A percentile compares a stretch with the other conserved stretches of the same genome.
Conservation (phyloP, 2,888 invertebrate genomes). For the Heterodera filipjevi region DNA sequence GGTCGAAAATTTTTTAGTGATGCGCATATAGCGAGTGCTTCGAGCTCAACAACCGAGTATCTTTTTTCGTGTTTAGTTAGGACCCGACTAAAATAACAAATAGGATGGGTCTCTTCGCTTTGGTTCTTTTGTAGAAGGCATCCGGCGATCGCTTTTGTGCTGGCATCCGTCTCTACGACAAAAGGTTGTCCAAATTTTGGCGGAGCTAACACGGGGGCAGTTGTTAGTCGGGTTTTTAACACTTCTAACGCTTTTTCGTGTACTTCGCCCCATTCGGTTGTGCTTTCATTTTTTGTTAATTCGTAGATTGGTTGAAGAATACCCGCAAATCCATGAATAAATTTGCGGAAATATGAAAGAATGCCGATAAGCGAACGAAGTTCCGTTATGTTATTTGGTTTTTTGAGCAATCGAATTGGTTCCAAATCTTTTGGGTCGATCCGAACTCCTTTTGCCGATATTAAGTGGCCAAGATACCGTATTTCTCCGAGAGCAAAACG, state of each 20-base stretch:
- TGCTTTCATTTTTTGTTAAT: conserved; percentile 27
- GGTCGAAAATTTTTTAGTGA: conserved; percentile 23
- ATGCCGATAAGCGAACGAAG: conserved; percentile 42
- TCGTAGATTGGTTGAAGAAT: conserved; percentile 40
- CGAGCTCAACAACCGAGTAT: conserved; percentile 17
- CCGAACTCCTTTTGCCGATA: conserved; percentile 42
- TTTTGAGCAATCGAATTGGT: neutral
- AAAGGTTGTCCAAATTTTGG: conserved; percentile 26
- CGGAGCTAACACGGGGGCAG: conserved; percentile 25
- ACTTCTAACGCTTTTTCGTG: conserved; percentile 24
- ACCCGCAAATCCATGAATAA: conserved; percentile 42
- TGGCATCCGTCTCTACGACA: conserved; percentile 32
- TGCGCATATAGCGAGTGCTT: conserved; percentile 9
- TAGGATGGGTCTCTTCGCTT: neutral
- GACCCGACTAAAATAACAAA: neutral
- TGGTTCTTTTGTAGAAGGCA: conserved; percentile 22
- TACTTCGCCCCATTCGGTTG: conserved; percentile 16
- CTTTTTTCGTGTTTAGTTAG: conserved; percentile 25
- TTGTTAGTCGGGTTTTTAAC: neutral
- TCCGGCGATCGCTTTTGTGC: conserved; percentile 19
- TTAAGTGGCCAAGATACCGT: conserved; percentile 41
- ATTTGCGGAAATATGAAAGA: conserved; percentile 41
- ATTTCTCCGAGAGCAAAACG: conserved; percentile 35
- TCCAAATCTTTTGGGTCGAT: conserved; percentile 39
- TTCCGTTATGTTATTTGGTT: conserved; percentile 34